Percentiles rank a stretch among this genome's conserved stretches.
Evolutionary conservation across 1,140 invertebrate genomes (phyloP).

Genomic region (Pissodes strobi): DNA sequence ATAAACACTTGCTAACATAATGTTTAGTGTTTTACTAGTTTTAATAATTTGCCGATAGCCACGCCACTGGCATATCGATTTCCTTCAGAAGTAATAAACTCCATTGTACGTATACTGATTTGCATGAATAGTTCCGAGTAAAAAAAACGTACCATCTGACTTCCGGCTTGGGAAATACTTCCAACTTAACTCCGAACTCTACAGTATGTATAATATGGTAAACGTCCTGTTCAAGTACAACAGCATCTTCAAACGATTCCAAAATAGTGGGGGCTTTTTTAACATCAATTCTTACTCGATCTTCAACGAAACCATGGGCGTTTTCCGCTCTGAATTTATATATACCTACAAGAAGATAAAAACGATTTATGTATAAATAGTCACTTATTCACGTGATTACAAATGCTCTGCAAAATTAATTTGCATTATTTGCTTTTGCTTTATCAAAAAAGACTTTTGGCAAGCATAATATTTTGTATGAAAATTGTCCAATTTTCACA

Average conservation of each 20-base stretch:
- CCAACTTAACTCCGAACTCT: conserved; percentile 19
- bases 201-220: conserved; percentile 30
- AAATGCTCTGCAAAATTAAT: too few relatives aligned
- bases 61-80: too few relatives aligned
- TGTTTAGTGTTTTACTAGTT: too few relatives aligned
- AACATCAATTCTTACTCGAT: conserved; percentile 23
- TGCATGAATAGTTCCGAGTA: neutral
- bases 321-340: conserved; percentile 28
- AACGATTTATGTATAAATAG: too few relatives aligned
- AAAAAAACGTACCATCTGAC: conserved; percentile 17
- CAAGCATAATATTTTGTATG: too few relatives aligned
- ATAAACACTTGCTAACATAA: too few relatives aligned
- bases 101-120: neutral
- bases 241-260: conserved; percentile 22
- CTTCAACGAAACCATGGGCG: conserved; percentile 16
- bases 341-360: conserved; percentile 1
- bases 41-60: too few relatives aligned
- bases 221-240: conserved; percentile 26
- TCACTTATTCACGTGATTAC: too few relatives aligned
- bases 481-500: too few relatives aligned
- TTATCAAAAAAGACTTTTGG: too few relatives aligned
- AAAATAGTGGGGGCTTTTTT: conserved; percentile 27
- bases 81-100: too few relatives aligned
- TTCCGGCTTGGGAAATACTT: conserved; percentile 22
- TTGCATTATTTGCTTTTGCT: too few relatives aligned